Conservation (phyloP, 2,797 vertebrate genomes). For the Chanos chanos region DNA sequence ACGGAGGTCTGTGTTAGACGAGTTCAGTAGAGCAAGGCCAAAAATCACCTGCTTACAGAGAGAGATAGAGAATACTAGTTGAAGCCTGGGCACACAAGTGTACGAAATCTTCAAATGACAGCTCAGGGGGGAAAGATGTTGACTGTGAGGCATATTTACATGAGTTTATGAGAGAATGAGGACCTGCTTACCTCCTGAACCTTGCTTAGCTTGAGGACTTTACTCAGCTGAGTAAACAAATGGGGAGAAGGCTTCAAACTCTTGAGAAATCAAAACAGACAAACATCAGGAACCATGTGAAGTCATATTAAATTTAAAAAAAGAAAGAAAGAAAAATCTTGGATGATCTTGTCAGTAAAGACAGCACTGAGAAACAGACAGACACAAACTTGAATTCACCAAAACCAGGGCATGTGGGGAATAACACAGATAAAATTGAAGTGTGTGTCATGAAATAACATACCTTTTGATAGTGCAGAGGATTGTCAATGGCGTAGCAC, state of each 20-base stretch:
- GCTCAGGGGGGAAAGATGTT: too few relatives aligned
- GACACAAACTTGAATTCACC: too few relatives aligned
- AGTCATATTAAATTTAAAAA: too few relatives aligned
- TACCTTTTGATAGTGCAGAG: constrained; percentile 99
- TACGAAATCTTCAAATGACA: too few relatives aligned
- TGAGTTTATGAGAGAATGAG: background rate
- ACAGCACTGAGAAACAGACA: too few relatives aligned
- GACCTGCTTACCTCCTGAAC: constrained; percentile 89
- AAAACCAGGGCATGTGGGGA: background rate
- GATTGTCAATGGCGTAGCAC: constrained; percentile 99
- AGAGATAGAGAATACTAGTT: too few relatives aligned
- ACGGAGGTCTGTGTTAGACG: constrained; percentile 90
- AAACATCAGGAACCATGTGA: background rate
- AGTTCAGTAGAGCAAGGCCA: constrained; percentile 96
- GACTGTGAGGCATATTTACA: too few relatives aligned
- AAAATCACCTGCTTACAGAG: constrained; percentile 85
- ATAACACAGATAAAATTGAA: background rate
- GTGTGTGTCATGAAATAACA: constrained; percentile 29
- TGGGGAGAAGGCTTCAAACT: constrained; percentile 98
- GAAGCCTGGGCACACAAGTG: too few relatives aligned
- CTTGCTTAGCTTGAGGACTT: constrained; percentile 99
- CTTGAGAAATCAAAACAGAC: constrained; percentile 54
- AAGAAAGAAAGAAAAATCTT: background rate
- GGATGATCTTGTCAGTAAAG: too few relatives aligned
- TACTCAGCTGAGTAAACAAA: constrained; percentile 97